A percentile compares a stretch with the other conserved stretches of the same genome.
These are phyloP conservation scores for Drosophila neotestacea DNA, from an alignment of 2,888 invertebrate species.

Conservation along the genomic window DNA sequence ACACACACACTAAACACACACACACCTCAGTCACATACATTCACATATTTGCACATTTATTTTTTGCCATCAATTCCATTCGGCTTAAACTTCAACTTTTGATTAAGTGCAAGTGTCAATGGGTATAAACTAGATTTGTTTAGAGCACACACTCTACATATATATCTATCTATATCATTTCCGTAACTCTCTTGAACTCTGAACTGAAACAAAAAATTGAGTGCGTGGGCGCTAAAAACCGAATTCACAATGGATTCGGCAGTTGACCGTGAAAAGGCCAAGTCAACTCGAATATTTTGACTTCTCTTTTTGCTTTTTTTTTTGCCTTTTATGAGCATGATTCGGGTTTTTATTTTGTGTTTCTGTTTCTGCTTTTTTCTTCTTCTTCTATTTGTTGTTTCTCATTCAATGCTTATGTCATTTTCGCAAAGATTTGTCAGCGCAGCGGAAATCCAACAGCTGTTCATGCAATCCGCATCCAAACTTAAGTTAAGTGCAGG, in stretches of 20 bases:
- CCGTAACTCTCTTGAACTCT: constrained; percentile 18
- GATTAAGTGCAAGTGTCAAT: constrained; percentile 46
- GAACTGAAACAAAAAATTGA: constrained; percentile 5
- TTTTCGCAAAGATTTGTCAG: constrained; percentile 60
- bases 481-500: constrained; percentile 42
- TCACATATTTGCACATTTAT: constrained; percentile 35
- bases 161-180: constrained; percentile 8
- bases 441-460: constrained; percentile 51
- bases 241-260: constrained; percentile 37
- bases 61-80: constrained; percentile 54
- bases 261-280: constrained; percentile 68
- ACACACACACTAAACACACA: constrained; percentile 27
- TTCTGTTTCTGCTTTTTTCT: constrained; percentile 6
- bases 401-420: constrained; percentile 68
- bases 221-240: constrained; percentile 48
- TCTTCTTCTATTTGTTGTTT: constrained; percentile 10
- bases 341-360: constrained; percentile 42
- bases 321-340: constrained; percentile 71
- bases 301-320: constrained; percentile 2
- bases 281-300: constrained; percentile 31
- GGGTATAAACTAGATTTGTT: constrained; percentile 5
- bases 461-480: constrained; percentile 29
- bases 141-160: neutral
- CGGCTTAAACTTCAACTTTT: constrained; percentile 30
- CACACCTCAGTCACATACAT: neutral